Evolutionary conservation across 2,113 vertebrate species (phyloP), one percentile per base, ranked within the genome.

Genomic region (Ammodytes dubius): DNA sequence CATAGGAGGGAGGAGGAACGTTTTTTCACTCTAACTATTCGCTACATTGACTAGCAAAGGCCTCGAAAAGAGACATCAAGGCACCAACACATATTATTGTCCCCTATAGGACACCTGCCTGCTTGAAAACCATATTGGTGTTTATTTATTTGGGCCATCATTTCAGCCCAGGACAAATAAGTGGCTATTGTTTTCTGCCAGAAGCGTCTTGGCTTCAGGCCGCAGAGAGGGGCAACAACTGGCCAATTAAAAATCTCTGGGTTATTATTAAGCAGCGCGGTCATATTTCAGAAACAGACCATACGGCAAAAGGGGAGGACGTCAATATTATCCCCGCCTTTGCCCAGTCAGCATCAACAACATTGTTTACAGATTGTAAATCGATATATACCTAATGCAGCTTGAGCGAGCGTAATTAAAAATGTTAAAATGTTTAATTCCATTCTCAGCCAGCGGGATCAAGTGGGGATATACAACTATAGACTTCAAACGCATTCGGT

Each of bases 311-410:
- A 65, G 58, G 64, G 74, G 82, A 53, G 78, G 19, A n/a, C 65
- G 90, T 92, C 93, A 74, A 93, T 92, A 92, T 79, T 82, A 27
- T 27, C 27, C 74, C 71, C 6, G 35, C 79, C 65, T 54, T 27
- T 82, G 90, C 90, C 72, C 84, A 74, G 66, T 89, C 89, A 88
- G 91, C 91, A 74, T 57, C 70, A 69, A 79, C 82, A 27, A 81
- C 86, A 81, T 84, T 91, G 88, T 91, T 91, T 91, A 89, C 89
- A 86, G 89, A 65, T 75, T 64, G 85, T 85, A 77, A 87, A 93
- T 94, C 93, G 39, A 94, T 93, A 68, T 4, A 63, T 4, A 63
- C 17, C 89, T 92, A 92, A 91, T 91, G 88, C 81, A 58, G 89
- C 86, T 80, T 87, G 89, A 91, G 79, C 77, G 27, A 60, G 87